Evolutionary conservation across 2,888 invertebrate species (phyloP), one percentile per base, ranked within the genome.

Genomic region (Ormyrus labotus): DNA sequence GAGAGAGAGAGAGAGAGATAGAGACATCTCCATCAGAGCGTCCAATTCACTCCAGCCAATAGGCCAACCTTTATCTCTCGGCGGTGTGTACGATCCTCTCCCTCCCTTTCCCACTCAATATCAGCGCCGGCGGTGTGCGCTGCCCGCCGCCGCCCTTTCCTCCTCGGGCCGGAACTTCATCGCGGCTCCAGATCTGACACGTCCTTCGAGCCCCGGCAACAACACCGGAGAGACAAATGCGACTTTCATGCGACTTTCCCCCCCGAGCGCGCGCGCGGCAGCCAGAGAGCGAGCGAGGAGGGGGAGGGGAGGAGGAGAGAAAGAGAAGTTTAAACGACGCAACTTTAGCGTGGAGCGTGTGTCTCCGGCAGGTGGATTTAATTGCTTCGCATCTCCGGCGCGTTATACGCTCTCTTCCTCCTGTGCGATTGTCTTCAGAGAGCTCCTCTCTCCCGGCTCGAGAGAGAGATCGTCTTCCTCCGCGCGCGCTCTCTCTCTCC

Each of bases 321-420:
- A 13, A 58, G 65, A 63, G 78, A 85, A 85, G 78, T 85, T 85
- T 85, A 84, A 86, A 87, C 85, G 85, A 86, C 85, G 84, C 82
- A 85, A 85, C 85, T 84, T 84, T 80, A 78, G 76, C 72, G 48
- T 64, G 61, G 19, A 57, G 63, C 65, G 61, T 65, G 79, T 82
- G 79, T 82, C 78, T 70, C 58, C 75, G 80, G 83, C 84, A 84
- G 84, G 83, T 85, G 83, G 82, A 83, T 84, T 83, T 84, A 84
- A 85, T 85, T 85, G 84, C 81, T 82, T 78, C 78, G 71, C 75
- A 78, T 78, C 74, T 72, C 67, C 75, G 51, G 51, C 61, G 57
- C 51, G 53, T 50, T 78, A 65, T 58, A 78, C 68, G 76, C 67
- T 72, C 9, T 74, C 69, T 45, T 8, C 34, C 69, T 77, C 57